Conservation (phyloP, 2,113 vertebrate species). For the Camarhynchus parvulus region DNA sequence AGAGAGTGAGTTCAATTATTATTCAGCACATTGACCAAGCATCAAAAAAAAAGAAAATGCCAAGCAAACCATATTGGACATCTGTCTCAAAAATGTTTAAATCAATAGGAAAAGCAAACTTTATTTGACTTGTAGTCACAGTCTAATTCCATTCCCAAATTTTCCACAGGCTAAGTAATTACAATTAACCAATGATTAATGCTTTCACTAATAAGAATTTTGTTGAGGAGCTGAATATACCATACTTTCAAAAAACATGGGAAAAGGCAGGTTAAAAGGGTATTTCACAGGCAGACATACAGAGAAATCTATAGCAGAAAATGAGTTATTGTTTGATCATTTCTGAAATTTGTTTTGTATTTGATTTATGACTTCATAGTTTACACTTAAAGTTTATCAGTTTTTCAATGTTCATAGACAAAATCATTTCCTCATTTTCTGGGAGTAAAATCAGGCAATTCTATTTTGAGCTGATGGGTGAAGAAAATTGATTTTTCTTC, state of each 20-base stretch:
- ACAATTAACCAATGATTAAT: constrained; percentile 78
- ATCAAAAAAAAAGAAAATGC: constrained; percentile 25
- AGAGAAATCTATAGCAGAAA: neutral
- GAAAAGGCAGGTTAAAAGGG: neutral
- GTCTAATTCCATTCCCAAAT: constrained; percentile 74
- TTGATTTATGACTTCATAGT: constrained; percentile 23
- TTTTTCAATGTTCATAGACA: neutral
- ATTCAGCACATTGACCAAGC: constrained; percentile 57
- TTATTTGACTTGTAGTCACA: constrained; percentile 77
- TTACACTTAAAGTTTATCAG: neutral
- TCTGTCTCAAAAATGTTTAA: constrained; percentile 77
- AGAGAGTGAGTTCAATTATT: constrained; percentile 58
- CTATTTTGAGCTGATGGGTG: neutral
- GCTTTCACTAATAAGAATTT: constrained; percentile 66
- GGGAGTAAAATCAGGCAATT: neutral
- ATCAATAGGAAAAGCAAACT: constrained; percentile 77
- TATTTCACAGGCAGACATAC: neutral
- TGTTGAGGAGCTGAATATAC: constrained; percentile 17
- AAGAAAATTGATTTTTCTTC: neutral
- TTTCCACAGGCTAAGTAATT: constrained; percentile 77
- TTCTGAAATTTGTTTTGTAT: neutral
- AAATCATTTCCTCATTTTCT: constrained; percentile 8
- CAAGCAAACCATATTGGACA: constrained; percentile 75
- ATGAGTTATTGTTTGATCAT: neutral
- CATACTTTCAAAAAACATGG: neutral